These are phyloP conservation scores for Synaphobranchus kaupii DNA, from an alignment of 2,797 vertebrate genomes.

Conservation along the genomic window DNA sequence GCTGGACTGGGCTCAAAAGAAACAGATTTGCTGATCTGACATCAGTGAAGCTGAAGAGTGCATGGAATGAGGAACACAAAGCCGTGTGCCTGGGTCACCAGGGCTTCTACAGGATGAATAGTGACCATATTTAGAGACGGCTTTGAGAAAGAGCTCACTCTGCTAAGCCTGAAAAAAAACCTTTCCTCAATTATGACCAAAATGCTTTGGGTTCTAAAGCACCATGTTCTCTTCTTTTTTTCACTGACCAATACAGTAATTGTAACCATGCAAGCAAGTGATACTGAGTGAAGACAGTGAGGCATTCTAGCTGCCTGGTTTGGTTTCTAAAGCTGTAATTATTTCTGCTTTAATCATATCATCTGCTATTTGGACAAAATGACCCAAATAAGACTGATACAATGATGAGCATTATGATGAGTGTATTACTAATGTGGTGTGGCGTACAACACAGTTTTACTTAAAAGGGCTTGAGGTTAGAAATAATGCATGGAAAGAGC, in stretches of 20 bases:
- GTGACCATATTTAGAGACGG: neutral
- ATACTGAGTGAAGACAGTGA: neutral
- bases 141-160: conserved; percentile 8
- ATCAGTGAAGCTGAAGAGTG: neutral
- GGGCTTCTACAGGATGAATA: too few relatives aligned
- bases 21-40: neutral
- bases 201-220: too few relatives aligned
- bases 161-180: neutral
- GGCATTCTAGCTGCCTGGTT: neutral
- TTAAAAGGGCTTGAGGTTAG: neutral
- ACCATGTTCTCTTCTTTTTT: too few relatives aligned
- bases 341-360: neutral
- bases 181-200: neutral
- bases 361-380: conserved; percentile 31
- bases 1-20: neutral
- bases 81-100: too few relatives aligned
- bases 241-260: too few relatives aligned
- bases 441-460: conserved; percentile 25
- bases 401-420: conserved; percentile 17
- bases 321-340: neutral
- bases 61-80: too few relatives aligned
- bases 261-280: neutral
- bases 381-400: conserved; percentile 29
- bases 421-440: conserved; percentile 20
- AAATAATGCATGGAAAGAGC: neutral